A percentile compares a stretch with the other conserved stretches of the same genome.
Evolutionary conservation across 2,113 vertebrate genomes (phyloP).

Genomic region (Lethenteron camtschaticum): DNA sequence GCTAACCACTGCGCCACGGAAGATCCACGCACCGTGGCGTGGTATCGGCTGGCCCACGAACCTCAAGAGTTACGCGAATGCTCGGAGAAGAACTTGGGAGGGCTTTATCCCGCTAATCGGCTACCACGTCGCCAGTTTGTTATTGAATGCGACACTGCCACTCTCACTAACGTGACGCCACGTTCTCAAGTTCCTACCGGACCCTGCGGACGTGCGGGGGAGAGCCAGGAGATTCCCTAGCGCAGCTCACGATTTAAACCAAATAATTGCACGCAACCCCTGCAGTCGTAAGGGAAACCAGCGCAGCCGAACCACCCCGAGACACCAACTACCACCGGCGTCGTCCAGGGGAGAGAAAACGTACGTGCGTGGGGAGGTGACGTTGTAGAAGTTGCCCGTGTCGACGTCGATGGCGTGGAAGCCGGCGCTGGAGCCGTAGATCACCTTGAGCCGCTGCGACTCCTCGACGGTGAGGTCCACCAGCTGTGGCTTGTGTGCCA

Average conservation of each 20-base stretch:
- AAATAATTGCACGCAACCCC: not conserved
- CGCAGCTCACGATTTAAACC: not conserved
- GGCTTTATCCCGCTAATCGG: too few species aligned
- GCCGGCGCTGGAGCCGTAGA: conserved; percentile 77
- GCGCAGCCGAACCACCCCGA: too few species aligned
- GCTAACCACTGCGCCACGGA: too few species aligned
- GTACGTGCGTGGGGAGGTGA: conserved; percentile 95
- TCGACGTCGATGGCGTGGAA: conserved; percentile 95
- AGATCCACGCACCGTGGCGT: too few species aligned
- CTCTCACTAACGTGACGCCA: too few species aligned
- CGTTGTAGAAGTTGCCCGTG: conserved; percentile 90
- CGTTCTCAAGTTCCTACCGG: not conserved
- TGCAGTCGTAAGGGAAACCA: too few species aligned
- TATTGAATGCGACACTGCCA: too few species aligned
- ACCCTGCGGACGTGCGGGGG: not conserved
- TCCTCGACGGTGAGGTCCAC: conserved; percentile 93
- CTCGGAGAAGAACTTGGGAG: too few species aligned
- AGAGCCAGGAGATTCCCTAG: not conserved
- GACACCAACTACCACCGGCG: conserved; percentile 10
- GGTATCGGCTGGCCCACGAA: too few species aligned
- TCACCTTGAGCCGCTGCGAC: conserved; percentile 89
- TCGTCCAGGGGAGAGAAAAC: conserved; percentile 11
- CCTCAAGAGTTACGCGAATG: too few species aligned
- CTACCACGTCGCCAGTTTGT: too few species aligned
- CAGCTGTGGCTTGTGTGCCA: conserved; percentile 77